Evolutionary conservation across 1,140 invertebrate species (phyloP).

Genomic region (Drosophila setifemur): DNA sequence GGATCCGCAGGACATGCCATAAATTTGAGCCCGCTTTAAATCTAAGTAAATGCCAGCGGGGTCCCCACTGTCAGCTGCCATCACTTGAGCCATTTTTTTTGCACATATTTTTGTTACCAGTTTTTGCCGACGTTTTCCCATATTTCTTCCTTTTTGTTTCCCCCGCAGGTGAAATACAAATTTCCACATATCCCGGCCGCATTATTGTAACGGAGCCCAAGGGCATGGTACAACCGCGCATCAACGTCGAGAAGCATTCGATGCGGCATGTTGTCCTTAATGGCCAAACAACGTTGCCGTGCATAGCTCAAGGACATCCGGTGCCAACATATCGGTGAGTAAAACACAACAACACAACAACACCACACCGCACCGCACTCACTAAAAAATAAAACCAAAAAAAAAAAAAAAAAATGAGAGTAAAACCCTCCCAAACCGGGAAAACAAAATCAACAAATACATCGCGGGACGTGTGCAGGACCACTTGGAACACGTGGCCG

Average conservation of each 20-base stretch:
- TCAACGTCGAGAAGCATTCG: slow-evolving; percentile 88
- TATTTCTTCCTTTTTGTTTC: slow-evolving; percentile 2
- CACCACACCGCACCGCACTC: too few species aligned
- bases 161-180: slow-evolving; percentile 85
- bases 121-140: background rate
- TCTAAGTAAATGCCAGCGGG: slow-evolving; percentile 45
- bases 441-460: slow-evolving; percentile 35
- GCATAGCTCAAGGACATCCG: slow-evolving; percentile 90
- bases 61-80: slow-evolving; percentile 28
- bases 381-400: background rate
- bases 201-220: slow-evolving; percentile 88
- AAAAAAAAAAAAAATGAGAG: slow-evolving; percentile 16
- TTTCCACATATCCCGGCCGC: slow-evolving; percentile 86
- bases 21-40: slow-evolving; percentile 40
- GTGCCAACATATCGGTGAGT: slow-evolving; percentile 89
- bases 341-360: slow-evolving; percentile 39
- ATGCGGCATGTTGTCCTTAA: slow-evolving; percentile 86
- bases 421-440: background rate
- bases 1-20: slow-evolving; percentile 17
- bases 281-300: slow-evolving; percentile 88
- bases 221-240: slow-evolving; percentile 87
- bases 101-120: slow-evolving; percentile 32
- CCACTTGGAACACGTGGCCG: slow-evolving; percentile 45
- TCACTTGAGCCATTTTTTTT: slow-evolving; percentile 42
- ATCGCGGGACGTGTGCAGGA: slow-evolving; percentile 22